Base-by-base conservation (phyloP, 1,140 invertebrate species). In the Drosophila subobscura region DNA sequence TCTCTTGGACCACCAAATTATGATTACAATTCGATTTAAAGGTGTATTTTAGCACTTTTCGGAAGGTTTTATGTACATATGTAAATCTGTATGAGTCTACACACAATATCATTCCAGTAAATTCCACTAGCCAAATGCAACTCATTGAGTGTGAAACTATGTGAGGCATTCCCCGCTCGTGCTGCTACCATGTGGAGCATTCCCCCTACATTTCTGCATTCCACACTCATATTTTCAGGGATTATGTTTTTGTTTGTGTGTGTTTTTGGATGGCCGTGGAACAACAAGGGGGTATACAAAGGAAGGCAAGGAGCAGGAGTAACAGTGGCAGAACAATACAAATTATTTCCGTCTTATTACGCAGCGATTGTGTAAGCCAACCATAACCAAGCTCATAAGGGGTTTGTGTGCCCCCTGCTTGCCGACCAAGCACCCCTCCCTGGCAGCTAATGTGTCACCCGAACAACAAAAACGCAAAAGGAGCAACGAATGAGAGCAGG, bases 341-440 rank as follows among this genome's bases (percentile, higher is more conserved):
- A 88, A 79, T 81, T 81, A 88, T 83, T 88, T 86, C 83, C 83
- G 75, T 78, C 75, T 86, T 86, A 86, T 86, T 86, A 88, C 78
- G 42, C 83, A 86, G 66, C 78, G 73, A 86, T 88, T 73, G 74
- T 64, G 79, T 79, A 76, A 79, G 66, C 80, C 53, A 72, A 56
- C 65, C 73, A 81, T 70, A 74, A 83, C 58, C 65, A 73, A 77
- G 63, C 59, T 78, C 79, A 72, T 55, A 47, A 77, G 68, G 68
- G 53, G 46, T 74, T 54, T 16, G 5, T 41, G 37, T 33, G 33
- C 37, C 25, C 3, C 57, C 7, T 27, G n/a, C 25, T 52, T 46
- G 4, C 29, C 29, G 16, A 14, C 33, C 33, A 37, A 10, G 8
- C 3, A 33, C 7, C 33, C 33, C 7, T n/a, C 8, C 23, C 25